Percentiles rank a stretch among this genome's conserved stretches.
These are phyloP conservation scores for Xenopus borealis DNA, from an alignment of 2,113 vertebrate genomes.

Conservation along the genomic window DNA sequence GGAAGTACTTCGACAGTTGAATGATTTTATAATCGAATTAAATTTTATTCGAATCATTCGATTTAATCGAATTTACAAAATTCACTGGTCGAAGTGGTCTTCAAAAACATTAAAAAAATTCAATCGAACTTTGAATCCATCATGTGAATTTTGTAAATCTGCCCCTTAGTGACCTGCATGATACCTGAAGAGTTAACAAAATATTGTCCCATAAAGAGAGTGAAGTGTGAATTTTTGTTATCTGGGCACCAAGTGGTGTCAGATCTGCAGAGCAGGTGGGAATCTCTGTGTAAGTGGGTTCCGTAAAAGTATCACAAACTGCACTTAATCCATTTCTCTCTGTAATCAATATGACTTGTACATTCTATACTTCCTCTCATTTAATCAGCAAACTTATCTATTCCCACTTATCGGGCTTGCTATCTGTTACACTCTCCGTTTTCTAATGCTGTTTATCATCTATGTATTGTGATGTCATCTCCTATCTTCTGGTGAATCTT, in stretches of 20 bases:
- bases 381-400: conserved; percentile 18
- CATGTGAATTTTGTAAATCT: no score
- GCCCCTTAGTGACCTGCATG: no score
- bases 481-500: background rate
- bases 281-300: background rate
- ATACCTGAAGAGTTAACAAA: no score
- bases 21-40: no score
- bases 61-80: no score
- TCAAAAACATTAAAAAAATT: no score
- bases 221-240: background rate
- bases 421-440: conserved; percentile 27
- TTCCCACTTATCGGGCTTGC: conserved; percentile 29
- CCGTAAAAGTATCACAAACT: conserved; percentile 2
- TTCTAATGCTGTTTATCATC: conserved; percentile 8
- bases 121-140: no score
- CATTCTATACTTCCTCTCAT: conserved; percentile 21
- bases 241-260: background rate
- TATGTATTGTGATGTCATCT: conserved; percentile 10
- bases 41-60: no score
- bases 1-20: no score
- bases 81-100: no score
- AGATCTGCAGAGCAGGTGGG: conserved; percentile 5
- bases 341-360: conserved; percentile 15
- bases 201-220: no score
- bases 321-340: background rate